Evolutionary conservation across 2,888 invertebrate species (phyloP).

Genomic region (Orthosia gothica): DNA sequence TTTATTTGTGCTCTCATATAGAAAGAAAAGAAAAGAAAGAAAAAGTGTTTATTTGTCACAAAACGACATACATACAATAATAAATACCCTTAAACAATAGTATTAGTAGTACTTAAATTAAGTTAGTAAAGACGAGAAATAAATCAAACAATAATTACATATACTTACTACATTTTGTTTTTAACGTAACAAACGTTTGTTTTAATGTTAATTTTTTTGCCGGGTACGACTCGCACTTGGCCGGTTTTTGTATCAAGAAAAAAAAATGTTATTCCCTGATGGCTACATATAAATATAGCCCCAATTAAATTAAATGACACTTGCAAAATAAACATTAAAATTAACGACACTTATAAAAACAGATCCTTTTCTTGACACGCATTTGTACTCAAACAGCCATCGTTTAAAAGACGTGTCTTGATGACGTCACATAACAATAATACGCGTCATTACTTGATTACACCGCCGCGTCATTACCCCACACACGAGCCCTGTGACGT

Average conservation of each 20-base stretch:
- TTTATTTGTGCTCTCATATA: no score
- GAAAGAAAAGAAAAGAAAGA: no score
- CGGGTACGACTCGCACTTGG: no score
- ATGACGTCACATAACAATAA: conserved; percentile 81
- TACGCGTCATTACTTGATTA: conserved; percentile 81
- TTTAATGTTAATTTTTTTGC: no score
- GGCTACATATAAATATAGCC: conserved; percentile 24
- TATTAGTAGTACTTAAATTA: no score
- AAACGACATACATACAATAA: no score
- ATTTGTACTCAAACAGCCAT: conserved; percentile 84
- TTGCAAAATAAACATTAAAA: conserved; percentile 50
- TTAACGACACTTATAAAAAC: conserved; percentile 48
- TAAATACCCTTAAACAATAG: no score
- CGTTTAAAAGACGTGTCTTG: conserved; percentile 79
- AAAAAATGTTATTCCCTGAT: conserved; percentile 8
- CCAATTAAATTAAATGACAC: conserved; percentile 45
- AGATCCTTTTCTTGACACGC: conserved; percentile 81
- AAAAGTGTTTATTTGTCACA: no score
- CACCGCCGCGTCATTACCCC: conserved; percentile 69
- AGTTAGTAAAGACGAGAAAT: no score
- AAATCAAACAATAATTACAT: no score
- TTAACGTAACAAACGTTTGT: no score
- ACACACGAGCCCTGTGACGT: conserved; percentile 70
- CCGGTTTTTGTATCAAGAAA: conserved; percentile 11
- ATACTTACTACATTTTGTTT: no score